These are phyloP conservation scores for Australoheros scitulus DNA, from an alignment of 2,113 vertebrate genomes.

Conservation along the genomic window DNA sequence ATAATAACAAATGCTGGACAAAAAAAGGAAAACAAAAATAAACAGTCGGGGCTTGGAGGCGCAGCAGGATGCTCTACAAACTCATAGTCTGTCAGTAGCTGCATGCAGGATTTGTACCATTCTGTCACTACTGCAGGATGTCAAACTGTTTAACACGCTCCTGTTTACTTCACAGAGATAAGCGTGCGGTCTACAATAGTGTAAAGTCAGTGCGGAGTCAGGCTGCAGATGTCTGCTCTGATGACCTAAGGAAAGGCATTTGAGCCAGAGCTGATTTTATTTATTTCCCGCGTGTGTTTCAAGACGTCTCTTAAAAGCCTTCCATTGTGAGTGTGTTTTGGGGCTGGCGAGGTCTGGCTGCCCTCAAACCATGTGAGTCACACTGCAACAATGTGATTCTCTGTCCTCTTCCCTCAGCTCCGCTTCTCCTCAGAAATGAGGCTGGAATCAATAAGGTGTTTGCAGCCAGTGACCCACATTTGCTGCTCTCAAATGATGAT, in stretches of 20 bases:
- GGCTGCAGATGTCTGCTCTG: conserved; percentile 31
- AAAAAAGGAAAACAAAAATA: background rate
- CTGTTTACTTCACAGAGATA: background rate
- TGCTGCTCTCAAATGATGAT: conserved; percentile 18
- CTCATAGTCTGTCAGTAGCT: background rate
- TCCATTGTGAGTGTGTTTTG: conserved; percentile 45
- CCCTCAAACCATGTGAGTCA: conserved; percentile 62
- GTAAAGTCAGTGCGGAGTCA: background rate
- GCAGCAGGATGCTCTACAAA: background rate
- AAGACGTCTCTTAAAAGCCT: conserved; percentile 35
- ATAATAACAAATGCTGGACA: background rate
- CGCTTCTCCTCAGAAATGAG: conserved; percentile 26
- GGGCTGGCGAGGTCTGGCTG: conserved; percentile 29
- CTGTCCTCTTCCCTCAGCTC: conserved; percentile 47
- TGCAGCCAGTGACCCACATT: conserved; percentile 47
- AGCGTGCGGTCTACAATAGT: background rate
- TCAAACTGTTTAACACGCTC: background rate
- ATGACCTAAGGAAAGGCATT: conserved; percentile 36
- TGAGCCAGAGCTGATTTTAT: conserved; percentile 32
- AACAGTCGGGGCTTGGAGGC: background rate
- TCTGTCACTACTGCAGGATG: background rate
- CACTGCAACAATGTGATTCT: conserved; percentile 63
- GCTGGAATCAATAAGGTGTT: conserved; percentile 51
- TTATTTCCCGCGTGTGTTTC: conserved; percentile 37
- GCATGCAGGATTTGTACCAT: background rate